These are phyloP conservation scores for Babyrousa celebensis DNA, from an alignment of 2,797 vertebrate genomes.

Conservation along the genomic window DNA sequence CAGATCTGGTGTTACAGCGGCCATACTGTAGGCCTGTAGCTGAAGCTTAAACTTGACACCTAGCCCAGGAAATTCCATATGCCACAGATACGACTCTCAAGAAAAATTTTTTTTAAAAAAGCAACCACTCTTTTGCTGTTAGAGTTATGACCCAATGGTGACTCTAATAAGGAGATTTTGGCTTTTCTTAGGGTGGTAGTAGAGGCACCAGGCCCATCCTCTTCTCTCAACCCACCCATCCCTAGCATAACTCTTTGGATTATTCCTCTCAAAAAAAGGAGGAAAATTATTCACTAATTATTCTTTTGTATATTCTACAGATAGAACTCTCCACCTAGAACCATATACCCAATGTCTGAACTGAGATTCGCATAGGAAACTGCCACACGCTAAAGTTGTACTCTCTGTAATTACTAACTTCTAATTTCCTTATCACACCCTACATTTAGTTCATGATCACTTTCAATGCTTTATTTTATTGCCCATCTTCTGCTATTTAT, in stretches of 20 bases:
- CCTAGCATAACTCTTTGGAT: background rate
- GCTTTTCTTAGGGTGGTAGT: background rate
- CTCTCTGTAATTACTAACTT: conserved; percentile 34
- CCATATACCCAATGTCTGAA: background rate
- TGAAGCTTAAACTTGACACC: too few species aligned
- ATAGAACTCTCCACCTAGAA: background rate
- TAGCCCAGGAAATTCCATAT: too few species aligned
- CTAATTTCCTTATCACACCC: background rate
- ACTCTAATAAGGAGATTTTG: background rate
- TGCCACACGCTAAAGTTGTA: background rate
- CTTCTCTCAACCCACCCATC: background rate
- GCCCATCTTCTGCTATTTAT: background rate
- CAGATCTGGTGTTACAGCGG: too few species aligned
- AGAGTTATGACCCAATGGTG: background rate
- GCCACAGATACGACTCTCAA: too few species aligned
- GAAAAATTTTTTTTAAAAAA: too few species aligned
- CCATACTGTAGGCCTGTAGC: too few species aligned
- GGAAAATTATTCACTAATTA: background rate
- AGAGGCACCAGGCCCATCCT: background rate
- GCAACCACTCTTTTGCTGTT: background rate
- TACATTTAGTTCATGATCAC: background rate
- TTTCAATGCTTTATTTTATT: conserved; percentile 17
- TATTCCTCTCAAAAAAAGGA: background rate
- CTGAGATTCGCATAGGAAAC: background rate
- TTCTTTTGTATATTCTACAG: background rate